phyloP scores from a whole-genome alignment of 2,113 vertebrate species.

The Chloropsis hardwickii region DNA sequence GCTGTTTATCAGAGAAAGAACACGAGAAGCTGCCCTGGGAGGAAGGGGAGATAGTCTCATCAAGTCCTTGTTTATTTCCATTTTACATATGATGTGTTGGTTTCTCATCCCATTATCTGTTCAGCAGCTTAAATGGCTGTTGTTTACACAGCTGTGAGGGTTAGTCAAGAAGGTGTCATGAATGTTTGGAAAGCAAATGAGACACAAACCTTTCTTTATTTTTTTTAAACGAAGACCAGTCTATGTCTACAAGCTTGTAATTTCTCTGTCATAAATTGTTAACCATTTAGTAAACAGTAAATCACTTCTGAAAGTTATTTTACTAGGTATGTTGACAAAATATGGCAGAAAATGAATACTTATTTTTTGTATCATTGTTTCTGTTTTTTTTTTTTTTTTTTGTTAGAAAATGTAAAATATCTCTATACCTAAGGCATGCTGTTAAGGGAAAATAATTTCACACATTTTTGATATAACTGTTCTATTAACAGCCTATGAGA shows the following conservation, averaged over 20 bases:
- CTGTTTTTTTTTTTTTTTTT: neutral
- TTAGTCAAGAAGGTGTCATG: slow-evolving; percentile 39
- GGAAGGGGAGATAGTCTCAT: slow-evolving; percentile 19
- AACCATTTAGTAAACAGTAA: slow-evolving; percentile 17
- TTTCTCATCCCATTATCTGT: slow-evolving; percentile 56
- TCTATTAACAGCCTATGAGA: neutral
- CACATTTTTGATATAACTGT: neutral
- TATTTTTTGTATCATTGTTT: neutral
- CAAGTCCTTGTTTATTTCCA: slow-evolving; percentile 29
- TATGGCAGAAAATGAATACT: neutral
- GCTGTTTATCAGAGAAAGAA: neutral
- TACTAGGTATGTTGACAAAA: neutral
- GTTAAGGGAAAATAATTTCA: neutral
- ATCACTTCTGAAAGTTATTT: neutral
- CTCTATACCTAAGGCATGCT: neutral
- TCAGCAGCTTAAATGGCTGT: slow-evolving; percentile 20
- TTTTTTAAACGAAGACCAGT: neutral
- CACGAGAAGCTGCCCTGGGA: neutral
- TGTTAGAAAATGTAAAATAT: neutral
- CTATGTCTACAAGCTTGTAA: slow-evolving; percentile 1
- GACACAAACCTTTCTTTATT: slow-evolving; percentile 22
- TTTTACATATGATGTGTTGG: slow-evolving; percentile 29
- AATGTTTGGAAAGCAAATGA: slow-evolving; percentile 63
- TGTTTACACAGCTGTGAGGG: slow-evolving; percentile 75
- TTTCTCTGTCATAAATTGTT: neutral